Evolutionary conservation across 37 sponge, comb jelly and placozoan genomes (phyloP), one percentile per base, ranked within the genome.

Genomic region (Cliona cf. orientalis): DNA sequence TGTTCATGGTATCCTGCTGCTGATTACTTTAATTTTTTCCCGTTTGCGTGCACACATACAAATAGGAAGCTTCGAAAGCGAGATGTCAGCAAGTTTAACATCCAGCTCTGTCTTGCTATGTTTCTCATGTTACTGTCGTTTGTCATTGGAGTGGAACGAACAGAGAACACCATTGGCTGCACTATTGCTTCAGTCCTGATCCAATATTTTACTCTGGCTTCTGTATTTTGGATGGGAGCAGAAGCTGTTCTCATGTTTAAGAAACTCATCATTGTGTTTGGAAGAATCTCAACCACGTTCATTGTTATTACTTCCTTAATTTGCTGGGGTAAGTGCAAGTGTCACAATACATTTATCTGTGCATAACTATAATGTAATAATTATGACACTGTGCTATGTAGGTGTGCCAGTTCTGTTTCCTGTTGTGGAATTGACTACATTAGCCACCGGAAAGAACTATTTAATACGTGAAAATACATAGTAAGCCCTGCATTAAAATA

Each of bases 171-270:
- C n/a, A 39, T 41, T 22, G 75, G 33, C 41, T 90, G 91, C 66
- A 86, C 71, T 21, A 42, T 44, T 26, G 28, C 79, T 33, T 83
- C 85, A 6, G 41, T 62, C 3, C 60, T 85, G 1, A 78, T 90
- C 23, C 86, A 64, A 1, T 90, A 90, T 61, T 85, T 90, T 70
- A 80, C 81, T 2, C 60, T 86, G 56, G 86, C 80, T 43, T 60
- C 86, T 35, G 70, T 71, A 26, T 29, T 71, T 31, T 90, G 91
- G 91, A 90, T 90, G 91, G 91, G 87, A 38, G 85, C 85, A 37
- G 91, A 90, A 55, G 91, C 86, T 59, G 72, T 90, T 31, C 79
- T 84, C 66, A 77, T 90, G 75, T 85, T 79, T 45, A 71, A 79
- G 58, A 83, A 84, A 41, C 75, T 90, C 3, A 45, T 90, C 60